These are phyloP conservation scores for Spodoptera frugiperda DNA, from an alignment of 1,140 invertebrate species.

Conservation along the genomic window DNA sequence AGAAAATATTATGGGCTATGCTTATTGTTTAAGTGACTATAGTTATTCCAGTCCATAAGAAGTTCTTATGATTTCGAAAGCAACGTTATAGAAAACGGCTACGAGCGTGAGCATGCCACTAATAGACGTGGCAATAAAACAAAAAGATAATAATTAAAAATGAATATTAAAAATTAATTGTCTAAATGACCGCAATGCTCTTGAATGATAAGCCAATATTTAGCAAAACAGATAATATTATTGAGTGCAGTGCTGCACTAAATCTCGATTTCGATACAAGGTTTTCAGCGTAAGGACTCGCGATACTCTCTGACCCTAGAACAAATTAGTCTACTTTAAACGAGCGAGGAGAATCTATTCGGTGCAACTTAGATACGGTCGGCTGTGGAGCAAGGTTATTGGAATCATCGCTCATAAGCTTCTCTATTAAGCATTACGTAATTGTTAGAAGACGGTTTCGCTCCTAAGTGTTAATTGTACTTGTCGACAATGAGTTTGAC, in stretches of 20 bases:
- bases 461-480: constrained; percentile 13
- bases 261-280: constrained; percentile 48
- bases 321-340: constrained; percentile 50
- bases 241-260: constrained; percentile 46
- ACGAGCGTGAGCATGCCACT: too few species aligned
- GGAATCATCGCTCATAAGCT: constrained; percentile 40
- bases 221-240: constrained; percentile 41
- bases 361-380: constrained; percentile 34
- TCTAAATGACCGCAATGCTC: constrained; percentile 40
- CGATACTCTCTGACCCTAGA: constrained; percentile 55
- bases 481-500: constrained; percentile 2
- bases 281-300: constrained; percentile 49
- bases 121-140: too few species aligned
- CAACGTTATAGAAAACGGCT: too few species aligned
- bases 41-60: too few species aligned
- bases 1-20: too few species aligned
- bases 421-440: constrained; percentile 25
- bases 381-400: constrained; percentile 30
- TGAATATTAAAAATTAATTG: constrained; percentile 1
- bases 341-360: constrained; percentile 48
- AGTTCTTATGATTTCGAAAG: too few species aligned
- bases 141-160: too few species aligned
- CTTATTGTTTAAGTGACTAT: too few species aligned
- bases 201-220: constrained; percentile 39
- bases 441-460: constrained; percentile 17